phyloP scores from a whole-genome alignment of 1,140 invertebrate species.

The Orchestia grillus region DNA sequence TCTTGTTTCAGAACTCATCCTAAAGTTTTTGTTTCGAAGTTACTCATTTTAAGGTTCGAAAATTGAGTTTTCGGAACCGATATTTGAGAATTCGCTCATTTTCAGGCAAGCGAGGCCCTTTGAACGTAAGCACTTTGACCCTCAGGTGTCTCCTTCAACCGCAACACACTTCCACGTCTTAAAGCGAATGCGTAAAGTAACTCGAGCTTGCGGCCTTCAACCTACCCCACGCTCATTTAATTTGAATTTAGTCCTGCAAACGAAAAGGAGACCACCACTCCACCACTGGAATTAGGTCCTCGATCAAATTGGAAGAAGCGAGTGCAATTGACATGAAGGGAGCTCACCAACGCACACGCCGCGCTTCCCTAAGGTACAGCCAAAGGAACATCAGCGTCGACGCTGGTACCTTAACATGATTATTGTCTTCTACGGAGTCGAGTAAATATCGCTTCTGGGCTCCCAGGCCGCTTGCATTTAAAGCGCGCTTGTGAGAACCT shows the following conservation, averaged over 20 bases:
- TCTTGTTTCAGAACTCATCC: no score
- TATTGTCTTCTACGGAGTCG: not conserved
- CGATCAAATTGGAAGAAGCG: not conserved
- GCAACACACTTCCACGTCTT: no score
- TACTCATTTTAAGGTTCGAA: no score
- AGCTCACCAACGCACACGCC: not conserved
- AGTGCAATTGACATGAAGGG: not conserved
- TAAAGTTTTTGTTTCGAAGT: no score
- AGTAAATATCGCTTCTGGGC: not conserved
- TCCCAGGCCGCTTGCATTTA: not conserved
- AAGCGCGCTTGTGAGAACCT: constrained; percentile 9
- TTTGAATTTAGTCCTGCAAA: not conserved
- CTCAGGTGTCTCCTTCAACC: no score
- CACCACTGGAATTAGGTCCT: not conserved
- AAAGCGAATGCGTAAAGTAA: not conserved
- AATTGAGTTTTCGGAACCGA: no score
- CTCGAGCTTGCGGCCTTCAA: not conserved
- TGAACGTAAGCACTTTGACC: no score
- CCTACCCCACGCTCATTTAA: not conserved
- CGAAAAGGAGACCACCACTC: not conserved
- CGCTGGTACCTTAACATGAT: not conserved
- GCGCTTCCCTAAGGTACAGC: not conserved
- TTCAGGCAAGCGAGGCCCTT: no score
- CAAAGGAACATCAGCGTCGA: not conserved
- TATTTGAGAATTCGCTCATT: no score